A percentile compares a stretch with the other conserved stretches of the same genome.
These are phyloP conservation scores for Scrobipalpa costella DNA, from an alignment of 2,888 invertebrate species.

Conservation along the genomic window DNA sequence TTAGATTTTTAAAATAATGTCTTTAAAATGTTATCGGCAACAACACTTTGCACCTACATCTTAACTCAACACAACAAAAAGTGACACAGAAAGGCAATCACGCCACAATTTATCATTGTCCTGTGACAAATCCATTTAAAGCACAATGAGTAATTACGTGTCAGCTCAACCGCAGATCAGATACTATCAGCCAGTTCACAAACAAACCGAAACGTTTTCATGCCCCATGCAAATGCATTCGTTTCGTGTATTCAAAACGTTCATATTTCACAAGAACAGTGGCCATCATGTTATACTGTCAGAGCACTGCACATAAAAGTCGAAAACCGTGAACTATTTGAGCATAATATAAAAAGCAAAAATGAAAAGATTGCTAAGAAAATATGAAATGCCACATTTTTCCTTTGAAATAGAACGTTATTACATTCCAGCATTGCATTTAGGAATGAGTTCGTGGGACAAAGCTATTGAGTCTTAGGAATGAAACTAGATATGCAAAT, in stretches of 20 bases:
- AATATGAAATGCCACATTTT: constrained; percentile 25
- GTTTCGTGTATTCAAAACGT: constrained; percentile 19
- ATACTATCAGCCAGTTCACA: constrained; percentile 4
- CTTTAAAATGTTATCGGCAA: too few species aligned
- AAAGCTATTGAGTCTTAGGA: constrained; percentile 11
- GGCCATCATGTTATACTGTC: constrained; percentile 13
- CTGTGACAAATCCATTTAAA: constrained; percentile 10
- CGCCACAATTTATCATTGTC: constrained; percentile 3
- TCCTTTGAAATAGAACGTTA: constrained; percentile 25
- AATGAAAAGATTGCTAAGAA: constrained; percentile 27
- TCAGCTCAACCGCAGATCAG: constrained; percentile 14
- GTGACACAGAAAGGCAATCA: background rate
- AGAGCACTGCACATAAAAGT: constrained; percentile 17
- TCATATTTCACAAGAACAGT: constrained; percentile 14
- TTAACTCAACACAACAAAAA: background rate
- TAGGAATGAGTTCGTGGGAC: constrained; percentile 6
- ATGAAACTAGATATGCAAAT: background rate
- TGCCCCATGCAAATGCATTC: constrained; percentile 15
- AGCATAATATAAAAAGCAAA: constrained; percentile 13
- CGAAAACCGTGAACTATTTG: constrained; percentile 20
- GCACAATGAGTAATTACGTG: constrained; percentile 16
- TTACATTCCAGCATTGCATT: constrained; percentile 25
- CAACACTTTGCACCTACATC: too few species aligned
- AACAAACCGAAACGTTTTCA: constrained; percentile 2
- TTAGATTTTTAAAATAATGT: too few species aligned